These are phyloP conservation scores for Pocillopora damicornis DNA, from an alignment of 64 coral and sea anemone genomes.

Conservation along the genomic window DNA sequence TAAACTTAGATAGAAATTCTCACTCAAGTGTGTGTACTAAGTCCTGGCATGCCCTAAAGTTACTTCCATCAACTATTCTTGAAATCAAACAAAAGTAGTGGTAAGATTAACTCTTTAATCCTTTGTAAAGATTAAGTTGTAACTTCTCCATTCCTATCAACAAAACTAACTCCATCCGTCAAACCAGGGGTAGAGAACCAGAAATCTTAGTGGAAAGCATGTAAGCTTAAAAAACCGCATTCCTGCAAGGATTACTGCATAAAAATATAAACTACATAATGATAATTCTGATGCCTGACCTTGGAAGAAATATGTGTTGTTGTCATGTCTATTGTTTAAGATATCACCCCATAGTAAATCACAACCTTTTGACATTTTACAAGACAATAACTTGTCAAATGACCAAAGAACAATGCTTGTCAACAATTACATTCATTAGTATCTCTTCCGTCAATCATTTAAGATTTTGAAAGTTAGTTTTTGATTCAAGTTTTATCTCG, in stretches of 20 bases:
- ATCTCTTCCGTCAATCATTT: neutral
- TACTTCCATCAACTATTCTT: neutral
- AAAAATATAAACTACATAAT: neutral
- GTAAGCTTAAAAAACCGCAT: neutral
- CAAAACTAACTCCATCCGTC: neutral
- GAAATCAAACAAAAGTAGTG: neutral
- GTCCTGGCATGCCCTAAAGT: neutral
- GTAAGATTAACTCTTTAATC: slow-evolving; percentile 30
- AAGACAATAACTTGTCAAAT: slow-evolving; percentile 47
- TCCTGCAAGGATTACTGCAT: neutral
- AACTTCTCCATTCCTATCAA: neutral
- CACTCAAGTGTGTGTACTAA: neutral
- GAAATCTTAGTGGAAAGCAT: neutral
- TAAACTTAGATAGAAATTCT: neutral
- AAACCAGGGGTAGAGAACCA: neutral
- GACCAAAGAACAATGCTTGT: slow-evolving; percentile 31
- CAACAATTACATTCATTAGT: slow-evolving; percentile 38
- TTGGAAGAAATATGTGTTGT: neutral
- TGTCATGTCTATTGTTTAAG: slow-evolving; percentile 12
- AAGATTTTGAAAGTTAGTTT: slow-evolving; percentile 7
- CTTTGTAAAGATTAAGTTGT: neutral
- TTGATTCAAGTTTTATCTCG: slow-evolving; percentile 5
- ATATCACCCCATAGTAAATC: slow-evolving; percentile 8
- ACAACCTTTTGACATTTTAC: slow-evolving; percentile 38
- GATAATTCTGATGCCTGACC: neutral